These are phyloP conservation scores for Struthio camelus DNA, from an alignment of 2,113 vertebrate species.

Conservation along the genomic window DNA sequence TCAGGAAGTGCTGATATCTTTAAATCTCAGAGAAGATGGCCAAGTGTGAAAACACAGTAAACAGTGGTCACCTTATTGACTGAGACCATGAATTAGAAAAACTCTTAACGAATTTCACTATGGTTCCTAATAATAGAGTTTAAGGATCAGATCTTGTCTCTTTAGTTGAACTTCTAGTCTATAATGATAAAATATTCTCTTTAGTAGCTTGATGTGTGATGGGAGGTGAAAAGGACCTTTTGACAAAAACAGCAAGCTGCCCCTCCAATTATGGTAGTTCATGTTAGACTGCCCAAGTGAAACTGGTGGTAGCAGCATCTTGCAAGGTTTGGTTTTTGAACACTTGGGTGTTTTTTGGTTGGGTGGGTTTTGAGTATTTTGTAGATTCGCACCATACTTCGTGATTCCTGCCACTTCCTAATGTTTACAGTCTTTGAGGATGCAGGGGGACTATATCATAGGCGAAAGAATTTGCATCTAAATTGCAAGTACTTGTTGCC, in stretches of 20 bases:
- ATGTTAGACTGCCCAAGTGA: background rate
- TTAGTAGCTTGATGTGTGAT: background rate
- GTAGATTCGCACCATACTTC: background rate
- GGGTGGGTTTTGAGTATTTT: background rate
- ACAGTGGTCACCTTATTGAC: background rate
- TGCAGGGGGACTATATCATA: background rate
- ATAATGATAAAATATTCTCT: background rate
- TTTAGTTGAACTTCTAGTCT: background rate
- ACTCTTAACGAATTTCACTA: background rate
- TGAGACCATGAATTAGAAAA: background rate
- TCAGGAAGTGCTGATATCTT: background rate
- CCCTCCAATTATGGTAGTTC: background rate
- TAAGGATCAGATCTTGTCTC: background rate
- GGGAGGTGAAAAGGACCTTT: background rate
- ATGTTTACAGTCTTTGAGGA: background rate
- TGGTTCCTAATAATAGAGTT: background rate
- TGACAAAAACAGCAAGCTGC: background rate
- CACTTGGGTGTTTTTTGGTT: background rate
- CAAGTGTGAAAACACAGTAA: background rate
- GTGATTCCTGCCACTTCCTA: background rate
- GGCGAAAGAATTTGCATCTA: background rate
- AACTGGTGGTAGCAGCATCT: background rate
- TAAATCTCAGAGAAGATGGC: background rate
- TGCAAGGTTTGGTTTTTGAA: background rate
- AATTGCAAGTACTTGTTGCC: background rate